phyloP scores from a whole-genome alignment of 2,797 vertebrate species.

The Leuciscus waleckii region DNA sequence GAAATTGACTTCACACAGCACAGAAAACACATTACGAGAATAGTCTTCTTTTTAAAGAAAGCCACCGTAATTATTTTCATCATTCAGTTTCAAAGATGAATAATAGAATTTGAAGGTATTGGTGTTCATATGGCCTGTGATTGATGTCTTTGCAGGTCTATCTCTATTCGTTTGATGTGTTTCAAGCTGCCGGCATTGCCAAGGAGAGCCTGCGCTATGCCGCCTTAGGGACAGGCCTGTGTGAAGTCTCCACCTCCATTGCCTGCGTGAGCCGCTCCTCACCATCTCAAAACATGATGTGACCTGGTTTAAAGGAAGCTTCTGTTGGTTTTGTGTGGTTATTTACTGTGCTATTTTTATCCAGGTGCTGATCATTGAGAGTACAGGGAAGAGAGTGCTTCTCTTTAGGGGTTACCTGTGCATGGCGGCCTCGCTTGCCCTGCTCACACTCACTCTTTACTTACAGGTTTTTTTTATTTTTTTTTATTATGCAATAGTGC shows the following conservation, averaged over 20 bases:
- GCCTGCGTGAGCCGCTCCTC: conserved; percentile 70
- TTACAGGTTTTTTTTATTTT: conserved; percentile 50
- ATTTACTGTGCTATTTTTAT: conserved; percentile 20
- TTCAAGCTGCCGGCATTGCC: conserved; percentile 78
- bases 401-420: conserved; percentile 67
- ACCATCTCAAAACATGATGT: neutral
- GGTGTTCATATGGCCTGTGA: neutral
- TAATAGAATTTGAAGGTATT: neutral
- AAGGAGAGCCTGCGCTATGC: conserved; percentile 72
- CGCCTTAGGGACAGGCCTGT: conserved; percentile 78
- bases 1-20: conserved; percentile 1
- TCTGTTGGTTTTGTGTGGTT: conserved; percentile 3
- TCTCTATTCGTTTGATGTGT: conserved; percentile 83
- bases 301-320: neutral
- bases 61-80: neutral
- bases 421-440: conserved; percentile 62
- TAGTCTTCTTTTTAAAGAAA: neutral
- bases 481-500: neutral
- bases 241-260: conserved; percentile 74
- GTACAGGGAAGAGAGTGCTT: conserved; percentile 68
- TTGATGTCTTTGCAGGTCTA: conserved; percentile 76
- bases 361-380: conserved; percentile 81
- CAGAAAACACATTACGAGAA: neutral
- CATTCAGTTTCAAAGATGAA: neutral
- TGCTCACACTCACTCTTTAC: conserved; percentile 59